Percentiles rank a stretch among this genome's conserved stretches.
These are phyloP conservation scores for Trimorus sp. DNA, from an alignment of 2,888 invertebrate species.

Conservation along the genomic window DNA sequence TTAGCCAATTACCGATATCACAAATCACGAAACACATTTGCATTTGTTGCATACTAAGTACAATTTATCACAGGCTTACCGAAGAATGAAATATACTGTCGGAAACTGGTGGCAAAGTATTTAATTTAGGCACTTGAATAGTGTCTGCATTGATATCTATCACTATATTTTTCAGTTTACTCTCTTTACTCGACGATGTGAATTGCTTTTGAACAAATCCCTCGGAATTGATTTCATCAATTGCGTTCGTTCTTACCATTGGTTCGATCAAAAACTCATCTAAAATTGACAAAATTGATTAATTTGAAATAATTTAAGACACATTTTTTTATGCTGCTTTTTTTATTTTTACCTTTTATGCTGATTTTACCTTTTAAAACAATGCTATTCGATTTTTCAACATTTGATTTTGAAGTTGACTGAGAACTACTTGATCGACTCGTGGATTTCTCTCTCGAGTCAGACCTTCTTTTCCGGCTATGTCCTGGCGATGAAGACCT, in stretches of 20 bases:
- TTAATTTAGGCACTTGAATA: constrained; percentile 85
- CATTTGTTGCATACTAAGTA: too few relatives aligned
- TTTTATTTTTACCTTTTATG: neutral
- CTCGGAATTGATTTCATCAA: constrained; percentile 88
- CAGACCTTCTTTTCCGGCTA: constrained; percentile 73
- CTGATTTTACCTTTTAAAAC: constrained; percentile 73
- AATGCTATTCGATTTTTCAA: constrained; percentile 51
- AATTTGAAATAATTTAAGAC: neutral
- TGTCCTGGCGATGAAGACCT: constrained; percentile 75
- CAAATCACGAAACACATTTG: too few relatives aligned
- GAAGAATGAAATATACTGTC: constrained; percentile 80
- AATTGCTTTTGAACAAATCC: constrained; percentile 85
- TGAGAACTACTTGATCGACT: constrained; percentile 78
- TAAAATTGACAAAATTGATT: constrained; percentile 47
- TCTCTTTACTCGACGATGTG: constrained; percentile 83
- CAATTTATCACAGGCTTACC: constrained; percentile 67
- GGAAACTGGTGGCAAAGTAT: constrained; percentile 65
- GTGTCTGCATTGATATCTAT: constrained; percentile 89
- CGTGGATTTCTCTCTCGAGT: constrained; percentile 77
- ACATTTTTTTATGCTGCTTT: too few relatives aligned
- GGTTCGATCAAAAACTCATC: constrained; percentile 78
- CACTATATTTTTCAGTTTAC: constrained; percentile 86
- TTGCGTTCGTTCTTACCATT: constrained; percentile 81
- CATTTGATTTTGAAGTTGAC: constrained; percentile 72
- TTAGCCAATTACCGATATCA: too few relatives aligned